These are phyloP conservation scores for Anodontia alba DNA, from an alignment of 2,888 invertebrate genomes.

Conservation along the genomic window DNA sequence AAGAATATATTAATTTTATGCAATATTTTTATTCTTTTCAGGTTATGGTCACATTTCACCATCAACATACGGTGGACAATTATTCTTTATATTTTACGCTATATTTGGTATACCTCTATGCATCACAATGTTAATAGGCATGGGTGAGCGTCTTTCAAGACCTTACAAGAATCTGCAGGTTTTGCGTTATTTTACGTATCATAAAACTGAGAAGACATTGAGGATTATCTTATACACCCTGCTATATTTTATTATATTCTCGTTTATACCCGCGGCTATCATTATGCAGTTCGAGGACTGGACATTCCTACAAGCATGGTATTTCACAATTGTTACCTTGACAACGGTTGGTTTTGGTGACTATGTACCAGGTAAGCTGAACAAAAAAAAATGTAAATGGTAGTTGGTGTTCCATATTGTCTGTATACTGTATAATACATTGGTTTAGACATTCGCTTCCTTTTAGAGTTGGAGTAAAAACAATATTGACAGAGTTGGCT, in stretches of 20 bases:
- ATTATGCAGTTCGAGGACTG: constrained; percentile 63
- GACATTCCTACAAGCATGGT: constrained; percentile 66
- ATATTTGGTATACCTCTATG: constrained; percentile 63
- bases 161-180: constrained; percentile 38
- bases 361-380: constrained; percentile 69
- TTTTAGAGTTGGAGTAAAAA: too few relatives aligned
- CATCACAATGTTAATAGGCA: constrained; percentile 40
- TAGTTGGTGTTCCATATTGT: too few relatives aligned
- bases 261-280: constrained; percentile 54
- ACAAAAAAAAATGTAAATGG: too few relatives aligned
- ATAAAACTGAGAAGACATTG: constrained; percentile 28
- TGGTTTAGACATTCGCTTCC: too few relatives aligned
- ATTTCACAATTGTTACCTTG: constrained; percentile 68
- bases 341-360: constrained; percentile 76
- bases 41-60: constrained; percentile 68
- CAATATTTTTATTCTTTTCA: too few relatives aligned
- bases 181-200: constrained; percentile 33
- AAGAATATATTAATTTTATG: too few relatives aligned
- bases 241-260: constrained; percentile 34
- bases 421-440: too few relatives aligned
- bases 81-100: constrained; percentile 62
- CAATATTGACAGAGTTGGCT: too few relatives aligned
- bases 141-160: constrained; percentile 54
- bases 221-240: constrained; percentile 27
- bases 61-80: constrained; percentile 54